Base-by-base conservation (phyloP, 2,113 vertebrate genomes). In the Gyps fulvus region DNA sequence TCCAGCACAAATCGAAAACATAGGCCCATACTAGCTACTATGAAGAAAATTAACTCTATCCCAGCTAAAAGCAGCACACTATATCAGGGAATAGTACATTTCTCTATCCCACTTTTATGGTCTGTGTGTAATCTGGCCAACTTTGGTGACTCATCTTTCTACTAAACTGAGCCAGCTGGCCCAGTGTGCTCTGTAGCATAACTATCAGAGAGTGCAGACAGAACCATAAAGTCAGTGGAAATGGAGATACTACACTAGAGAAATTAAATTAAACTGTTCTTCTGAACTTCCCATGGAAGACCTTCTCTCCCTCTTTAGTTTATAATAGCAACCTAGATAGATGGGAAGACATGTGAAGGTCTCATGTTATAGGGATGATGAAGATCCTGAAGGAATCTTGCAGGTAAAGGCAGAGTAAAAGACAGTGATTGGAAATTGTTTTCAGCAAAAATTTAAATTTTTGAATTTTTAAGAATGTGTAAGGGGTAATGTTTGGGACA, bases 81-180 rank as follows among this genome's bases (percentile, higher is more conserved):
- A 0, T 21, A 9, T 8, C 6, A 31, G 42, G 16, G 21, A 26
- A 16, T 20, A 38, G 20, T 1, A 14, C 16, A 26, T 36, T 73
- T 27, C 25, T 34, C 2, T 1, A 9, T n/a, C 27, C 14, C 36
- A 20, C 8, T 9, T 5, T 72, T 45, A 2, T 2, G 29, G 10
- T 45, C n/a, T 65, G 14, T 31, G 16, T 45, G 18, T 36, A 34
- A 27, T 20, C 27, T 59, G 34, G 9, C 12, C 21, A 38, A 5
- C 5, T 61, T 55, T 52, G 8, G 58, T 78, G 29, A 32, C 8
- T 9, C 15, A 27, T 16, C 26, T 57, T 62, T 21, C 32, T 74
- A 13, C 40, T 65, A 21, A 73, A 11, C 14, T 26, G 31, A 40
- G 26, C 4, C 2, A 2, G 4, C 13, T 50, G 49, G n/a, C 18